Evolutionary conservation across 2,797 vertebrate genomes (phyloP).

Genomic region (Eleutherodactylus coqui): DNA sequence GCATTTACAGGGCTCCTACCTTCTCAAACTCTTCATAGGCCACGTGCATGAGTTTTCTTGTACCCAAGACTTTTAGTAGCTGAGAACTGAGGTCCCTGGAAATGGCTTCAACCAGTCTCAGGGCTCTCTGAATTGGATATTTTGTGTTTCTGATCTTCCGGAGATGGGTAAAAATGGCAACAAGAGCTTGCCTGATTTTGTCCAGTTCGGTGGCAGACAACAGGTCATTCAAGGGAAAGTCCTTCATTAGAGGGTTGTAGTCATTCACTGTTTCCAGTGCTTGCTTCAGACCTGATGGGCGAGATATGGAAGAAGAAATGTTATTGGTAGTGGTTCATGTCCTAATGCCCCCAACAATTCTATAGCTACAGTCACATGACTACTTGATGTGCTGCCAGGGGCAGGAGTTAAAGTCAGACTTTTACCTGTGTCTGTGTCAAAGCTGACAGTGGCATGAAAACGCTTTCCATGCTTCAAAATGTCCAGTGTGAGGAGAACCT

Average conservation of each 20-base stretch:
- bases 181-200: constrained; percentile 95
- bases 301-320: neutral
- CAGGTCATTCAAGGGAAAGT: constrained; percentile 96
- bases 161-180: constrained; percentile 96
- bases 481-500: constrained; percentile 95
- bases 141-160: constrained; percentile 98
- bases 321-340: too few relatives aligned
- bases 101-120: constrained; percentile 96
- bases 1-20: constrained; percentile 71
- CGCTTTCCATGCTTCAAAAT: constrained; percentile 98
- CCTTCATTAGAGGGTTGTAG: constrained; percentile 99
- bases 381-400: too few relatives aligned
- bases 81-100: constrained; percentile 97
- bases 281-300: constrained; percentile 89
- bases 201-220: constrained; percentile 96
- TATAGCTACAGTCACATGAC: too few relatives aligned
- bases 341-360: too few relatives aligned
- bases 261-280: constrained; percentile 98
- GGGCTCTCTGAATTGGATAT: constrained; percentile 94
- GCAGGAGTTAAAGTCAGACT: neutral
- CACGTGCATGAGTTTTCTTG: constrained; percentile 97
- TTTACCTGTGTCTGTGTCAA: constrained; percentile 97
- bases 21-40: constrained; percentile 99
- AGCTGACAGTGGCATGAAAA: constrained; percentile 98
- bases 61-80: constrained; percentile 95